phyloP scores from a whole-genome alignment of 2,888 invertebrate species.

The Steromphala cineraria region DNA sequence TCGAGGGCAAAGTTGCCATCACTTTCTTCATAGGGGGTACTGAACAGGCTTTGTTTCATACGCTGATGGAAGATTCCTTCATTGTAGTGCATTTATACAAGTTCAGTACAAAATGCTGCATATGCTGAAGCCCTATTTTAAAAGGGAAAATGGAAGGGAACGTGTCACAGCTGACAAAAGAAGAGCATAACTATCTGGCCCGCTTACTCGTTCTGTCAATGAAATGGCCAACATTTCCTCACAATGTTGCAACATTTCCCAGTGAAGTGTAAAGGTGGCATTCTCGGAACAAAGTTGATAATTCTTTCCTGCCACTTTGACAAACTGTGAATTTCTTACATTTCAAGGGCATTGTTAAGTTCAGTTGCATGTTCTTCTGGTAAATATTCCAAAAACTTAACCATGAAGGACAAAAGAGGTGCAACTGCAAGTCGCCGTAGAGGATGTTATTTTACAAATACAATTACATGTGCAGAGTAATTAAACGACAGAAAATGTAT shows the following conservation, averaged over 20 bases:
- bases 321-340: no score
- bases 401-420: no score
- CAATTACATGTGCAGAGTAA: no score
- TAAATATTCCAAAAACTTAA: no score
- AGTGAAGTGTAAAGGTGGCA: neutral
- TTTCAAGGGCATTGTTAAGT: no score
- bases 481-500: no score
- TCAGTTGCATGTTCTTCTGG: no score
- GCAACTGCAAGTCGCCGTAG: no score
- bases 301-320: neutral
- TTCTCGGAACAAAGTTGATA: neutral
- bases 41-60: neutral
- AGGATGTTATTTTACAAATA: no score
- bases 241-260: conserved; percentile 25
- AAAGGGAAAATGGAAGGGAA: conserved; percentile 12
- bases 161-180: neutral
- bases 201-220: conserved; percentile 33
- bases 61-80: conserved; percentile 26
- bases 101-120: conserved; percentile 29
- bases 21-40: no score
- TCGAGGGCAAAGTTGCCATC: no score
- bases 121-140: conserved; percentile 34
- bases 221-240: conserved; percentile 33
- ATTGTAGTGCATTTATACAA: conserved; percentile 28
- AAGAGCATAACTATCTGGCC: conserved; percentile 24